phyloP scores from a whole-genome alignment of 2,888 invertebrate genomes.

The Kuschelorhynchus macadamiae region DNA sequence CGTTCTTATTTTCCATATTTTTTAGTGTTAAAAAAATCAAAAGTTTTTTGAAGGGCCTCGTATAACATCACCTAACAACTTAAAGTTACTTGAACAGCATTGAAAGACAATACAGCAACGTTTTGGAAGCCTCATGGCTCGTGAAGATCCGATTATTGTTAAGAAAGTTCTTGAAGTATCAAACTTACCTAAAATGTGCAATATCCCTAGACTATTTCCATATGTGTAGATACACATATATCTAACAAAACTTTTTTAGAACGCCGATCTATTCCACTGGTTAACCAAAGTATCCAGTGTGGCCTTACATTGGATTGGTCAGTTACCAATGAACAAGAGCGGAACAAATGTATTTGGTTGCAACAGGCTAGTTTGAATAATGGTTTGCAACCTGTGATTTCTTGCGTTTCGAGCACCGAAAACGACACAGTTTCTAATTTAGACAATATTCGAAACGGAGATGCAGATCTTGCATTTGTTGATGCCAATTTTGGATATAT shows the following conservation, averaged over 20 bases:
- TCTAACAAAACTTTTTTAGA: constrained; percentile 48
- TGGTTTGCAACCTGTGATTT: constrained; percentile 74
- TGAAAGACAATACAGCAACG: too few species aligned
- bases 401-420: constrained; percentile 69
- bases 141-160: too few species aligned
- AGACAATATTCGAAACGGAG: constrained; percentile 68
- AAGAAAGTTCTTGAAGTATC: too few species aligned
- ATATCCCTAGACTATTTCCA: too few species aligned
- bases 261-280: constrained; percentile 49
- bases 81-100: too few species aligned
- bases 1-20: too few species aligned
- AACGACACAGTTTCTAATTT: constrained; percentile 71
- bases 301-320: constrained; percentile 73
- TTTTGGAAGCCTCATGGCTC: too few species aligned
- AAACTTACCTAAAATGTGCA: too few species aligned
- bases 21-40: too few species aligned
- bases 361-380: constrained; percentile 71
- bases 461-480: constrained; percentile 74
- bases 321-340: constrained; percentile 71
- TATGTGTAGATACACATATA: too few species aligned
- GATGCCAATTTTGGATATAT: constrained; percentile 77
- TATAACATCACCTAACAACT: too few species aligned
- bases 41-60: too few species aligned
- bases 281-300: constrained; percentile 54
- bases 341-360: constrained; percentile 75